These are phyloP conservation scores for Cynopterus sphinx DNA, from an alignment of 2,797 vertebrate species.

Conservation along the genomic window DNA sequence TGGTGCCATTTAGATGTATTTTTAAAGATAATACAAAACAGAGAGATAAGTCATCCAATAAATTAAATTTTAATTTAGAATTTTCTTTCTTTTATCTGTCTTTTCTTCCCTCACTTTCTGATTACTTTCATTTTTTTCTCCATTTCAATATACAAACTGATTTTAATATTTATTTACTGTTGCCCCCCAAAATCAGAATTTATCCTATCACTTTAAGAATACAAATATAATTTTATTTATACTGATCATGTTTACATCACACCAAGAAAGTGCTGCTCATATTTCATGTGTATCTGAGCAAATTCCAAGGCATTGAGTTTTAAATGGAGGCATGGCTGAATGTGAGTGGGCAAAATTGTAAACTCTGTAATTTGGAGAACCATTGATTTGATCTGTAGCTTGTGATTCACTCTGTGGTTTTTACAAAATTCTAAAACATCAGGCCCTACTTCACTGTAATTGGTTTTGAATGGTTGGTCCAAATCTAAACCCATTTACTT, in stretches of 20 bases:
- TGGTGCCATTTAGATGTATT: slow-evolving; percentile 1
- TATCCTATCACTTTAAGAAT: neutral
- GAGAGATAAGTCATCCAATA: neutral
- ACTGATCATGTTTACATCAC: neutral
- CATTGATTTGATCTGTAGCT: neutral
- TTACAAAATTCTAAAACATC: neutral
- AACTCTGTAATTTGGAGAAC: neutral
- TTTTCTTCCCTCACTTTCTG: neutral
- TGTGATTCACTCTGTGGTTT: neutral
- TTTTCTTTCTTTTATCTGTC: neutral
- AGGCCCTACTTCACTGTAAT: neutral
- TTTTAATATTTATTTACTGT: neutral
- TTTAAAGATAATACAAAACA: slow-evolving; percentile 6
- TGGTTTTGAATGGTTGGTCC: neutral
- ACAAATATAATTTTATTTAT: neutral
- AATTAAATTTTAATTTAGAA: slow-evolving; percentile 22
- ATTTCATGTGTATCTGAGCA: neutral
- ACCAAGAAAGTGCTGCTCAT: neutral
- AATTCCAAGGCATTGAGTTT: neutral
- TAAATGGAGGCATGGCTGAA: neutral
- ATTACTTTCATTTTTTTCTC: neutral
- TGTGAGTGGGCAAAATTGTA: neutral
- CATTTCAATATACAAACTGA: neutral
- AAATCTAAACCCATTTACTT: neutral
- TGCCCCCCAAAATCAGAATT: neutral